Conservation (phyloP, 2,797 vertebrate species). For the Margarornis squamiger region DNA sequence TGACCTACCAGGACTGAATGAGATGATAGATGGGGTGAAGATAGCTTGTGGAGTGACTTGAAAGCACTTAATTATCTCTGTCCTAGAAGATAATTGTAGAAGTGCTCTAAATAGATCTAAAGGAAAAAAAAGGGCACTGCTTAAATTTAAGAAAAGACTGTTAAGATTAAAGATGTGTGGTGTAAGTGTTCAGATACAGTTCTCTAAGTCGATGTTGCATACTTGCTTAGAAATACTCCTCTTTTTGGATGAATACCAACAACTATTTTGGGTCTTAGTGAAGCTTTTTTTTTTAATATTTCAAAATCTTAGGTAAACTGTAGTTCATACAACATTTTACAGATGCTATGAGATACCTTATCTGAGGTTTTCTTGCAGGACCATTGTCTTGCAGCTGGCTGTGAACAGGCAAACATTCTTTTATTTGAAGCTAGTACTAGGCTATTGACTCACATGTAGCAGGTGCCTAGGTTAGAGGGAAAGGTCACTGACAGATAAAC, state of each 20-base stretch:
- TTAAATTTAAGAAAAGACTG: background rate
- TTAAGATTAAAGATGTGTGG: background rate
- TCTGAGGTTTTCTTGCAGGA: background rate
- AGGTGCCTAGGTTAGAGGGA: background rate
- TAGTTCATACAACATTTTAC: background rate
- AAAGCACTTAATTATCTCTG: background rate
- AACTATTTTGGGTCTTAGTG: background rate
- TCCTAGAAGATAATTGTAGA: background rate
- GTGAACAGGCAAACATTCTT: background rate
- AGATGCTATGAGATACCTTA: background rate
- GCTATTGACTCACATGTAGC: background rate
- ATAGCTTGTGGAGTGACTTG: background rate
- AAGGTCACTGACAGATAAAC: background rate
- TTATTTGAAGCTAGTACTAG: background rate
- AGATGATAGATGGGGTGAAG: background rate
- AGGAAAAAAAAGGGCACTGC: background rate
- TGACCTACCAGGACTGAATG: background rate
- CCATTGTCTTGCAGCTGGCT: background rate
- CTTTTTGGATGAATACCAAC: background rate
- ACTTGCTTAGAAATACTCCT: background rate
- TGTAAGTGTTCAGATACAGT: background rate
- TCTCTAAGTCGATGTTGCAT: background rate
- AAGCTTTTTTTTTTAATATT: background rate
- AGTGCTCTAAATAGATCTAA: background rate
- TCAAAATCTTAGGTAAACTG: background rate